Evolutionary conservation across 2,113 vertebrate species (phyloP).

Genomic region (Chlorodrepanis virens): DNA sequence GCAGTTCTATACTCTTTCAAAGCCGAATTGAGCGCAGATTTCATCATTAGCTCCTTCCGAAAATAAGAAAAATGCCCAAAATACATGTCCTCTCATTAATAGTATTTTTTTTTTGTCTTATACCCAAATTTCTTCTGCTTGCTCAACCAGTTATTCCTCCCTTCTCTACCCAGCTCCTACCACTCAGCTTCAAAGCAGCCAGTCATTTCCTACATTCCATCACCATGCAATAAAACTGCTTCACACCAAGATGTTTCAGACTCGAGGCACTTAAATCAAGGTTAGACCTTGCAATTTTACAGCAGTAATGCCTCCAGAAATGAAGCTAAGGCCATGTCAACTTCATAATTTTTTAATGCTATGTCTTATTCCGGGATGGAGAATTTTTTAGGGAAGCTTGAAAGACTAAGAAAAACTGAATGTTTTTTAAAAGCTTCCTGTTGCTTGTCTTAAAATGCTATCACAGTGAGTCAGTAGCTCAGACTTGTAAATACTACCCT

Average conservation of each 20-base stretch:
- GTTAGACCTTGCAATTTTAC: neutral
- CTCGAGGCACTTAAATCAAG: neutral
- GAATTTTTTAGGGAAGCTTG: neutral
- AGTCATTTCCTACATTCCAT: neutral
- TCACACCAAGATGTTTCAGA: neutral
- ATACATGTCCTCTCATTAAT: neutral
- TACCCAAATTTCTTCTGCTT: neutral
- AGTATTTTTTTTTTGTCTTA: neutral
- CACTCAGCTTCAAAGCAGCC: neutral
- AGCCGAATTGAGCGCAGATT: neutral
- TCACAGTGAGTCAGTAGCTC: neutral
- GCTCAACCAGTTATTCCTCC: neutral
- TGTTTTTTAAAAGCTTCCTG: neutral
- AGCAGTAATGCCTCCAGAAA: neutral
- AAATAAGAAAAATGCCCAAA: neutral
- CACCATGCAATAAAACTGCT: neutral
- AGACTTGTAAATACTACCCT: neutral
- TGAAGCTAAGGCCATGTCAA: neutral
- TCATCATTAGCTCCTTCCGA: neutral
- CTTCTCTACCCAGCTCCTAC: neutral
- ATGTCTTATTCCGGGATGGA: neutral
- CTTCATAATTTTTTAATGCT: neutral
- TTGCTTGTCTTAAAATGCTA: neutral
- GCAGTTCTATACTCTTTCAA: neutral
- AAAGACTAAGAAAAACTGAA: neutral